A percentile compares a stretch with the other conserved stretches of the same genome.
These are phyloP conservation scores for Dysmachus trigonus DNA, from an alignment of 2,888 invertebrate species.

Conservation along the genomic window DNA sequence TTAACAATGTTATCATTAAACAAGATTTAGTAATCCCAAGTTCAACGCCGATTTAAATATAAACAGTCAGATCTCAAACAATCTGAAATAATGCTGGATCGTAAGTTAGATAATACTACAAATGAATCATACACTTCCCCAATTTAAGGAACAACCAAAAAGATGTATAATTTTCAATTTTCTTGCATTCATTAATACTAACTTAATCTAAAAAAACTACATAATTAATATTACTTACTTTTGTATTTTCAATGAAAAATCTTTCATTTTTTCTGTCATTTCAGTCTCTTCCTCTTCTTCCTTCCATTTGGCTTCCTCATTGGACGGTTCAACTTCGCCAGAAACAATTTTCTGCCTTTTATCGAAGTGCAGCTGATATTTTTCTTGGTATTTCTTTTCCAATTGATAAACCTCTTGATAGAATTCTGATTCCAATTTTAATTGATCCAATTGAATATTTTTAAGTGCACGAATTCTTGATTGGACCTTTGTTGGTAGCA, in stretches of 20 bases:
- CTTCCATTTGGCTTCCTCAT: constrained; percentile 86
- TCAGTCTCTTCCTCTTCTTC: constrained; percentile 77
- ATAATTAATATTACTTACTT: constrained; percentile 23
- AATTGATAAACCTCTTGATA: constrained; percentile 78
- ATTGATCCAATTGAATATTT: constrained; percentile 84
- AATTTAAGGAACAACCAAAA: no score
- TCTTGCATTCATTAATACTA: no score
- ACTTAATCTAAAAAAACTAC: neutral
- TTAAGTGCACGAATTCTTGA: constrained; percentile 88
- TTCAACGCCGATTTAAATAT: neutral
- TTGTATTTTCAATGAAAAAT: constrained; percentile 51
- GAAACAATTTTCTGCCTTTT: constrained; percentile 59
- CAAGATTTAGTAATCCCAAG: neutral
- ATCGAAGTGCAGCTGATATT: constrained; percentile 61
- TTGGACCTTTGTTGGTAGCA: constrained; percentile 69
- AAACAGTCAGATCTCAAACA: neutral
- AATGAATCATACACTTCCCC: no score
- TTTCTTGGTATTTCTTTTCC: constrained; percentile 61
- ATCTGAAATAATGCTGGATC: neutral
- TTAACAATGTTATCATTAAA: neutral
- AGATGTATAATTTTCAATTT: no score
- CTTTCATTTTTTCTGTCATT: constrained; percentile 68
- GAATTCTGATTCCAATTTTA: constrained; percentile 91
- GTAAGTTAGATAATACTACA: no score
- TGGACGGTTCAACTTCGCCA: constrained; percentile 80